Evolutionary conservation across 2,113 vertebrate genomes (phyloP), one percentile per base, ranked within the genome.

Genomic region (Amblyopsis rosae): DNA sequence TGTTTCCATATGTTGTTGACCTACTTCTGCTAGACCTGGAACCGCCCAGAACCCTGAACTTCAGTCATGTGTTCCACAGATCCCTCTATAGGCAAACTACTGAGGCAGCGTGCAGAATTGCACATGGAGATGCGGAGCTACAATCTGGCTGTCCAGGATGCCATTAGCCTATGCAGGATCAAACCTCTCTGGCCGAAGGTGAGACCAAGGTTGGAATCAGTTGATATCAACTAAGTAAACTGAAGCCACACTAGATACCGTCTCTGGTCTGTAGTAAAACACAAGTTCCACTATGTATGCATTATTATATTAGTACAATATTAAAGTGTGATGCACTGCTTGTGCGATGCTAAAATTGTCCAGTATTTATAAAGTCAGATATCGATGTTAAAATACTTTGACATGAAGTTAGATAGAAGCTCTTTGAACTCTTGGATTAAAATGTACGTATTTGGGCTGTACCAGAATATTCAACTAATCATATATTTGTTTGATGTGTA

Each of bases 141-240:
- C 73, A 89, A 91, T 50, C 92, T 93, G 82, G 94, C 95, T 9
- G 87, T 94, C 69, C 92, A 92, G 4, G 96, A 97, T 1, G 90
- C 92, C 0, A 92, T 74, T 0, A 17, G 53, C 17, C 83, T 96
- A 35, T 98, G 95, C 71, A 84, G 85, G 58, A 90, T 87, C 47
- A 93, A 92, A 50, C 95, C 94, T 56, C 85, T 92, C 26, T 93
- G 93, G 90, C 88, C 93, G 4, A 93, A 95, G 94, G 96, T 96
- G 90, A 80, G 77, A 51, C 9, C 1, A 1, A 3, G 0, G 0
- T 10, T 59, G 48, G 3, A 16, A n/a, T 15, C 15, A 1, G 56
- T 58, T 10, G 32, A 3, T 41, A 41, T 41, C 35, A 8, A 41
- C 35, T 41, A 41, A 41, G 0, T 41, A 41, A 26, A 26, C 26